A percentile compares a stretch with the other conserved stretches of the same genome.
These are phyloP conservation scores for Nebria brevicollis DNA, from an alignment of 2,888 invertebrate genomes.

Conservation along the genomic window DNA sequence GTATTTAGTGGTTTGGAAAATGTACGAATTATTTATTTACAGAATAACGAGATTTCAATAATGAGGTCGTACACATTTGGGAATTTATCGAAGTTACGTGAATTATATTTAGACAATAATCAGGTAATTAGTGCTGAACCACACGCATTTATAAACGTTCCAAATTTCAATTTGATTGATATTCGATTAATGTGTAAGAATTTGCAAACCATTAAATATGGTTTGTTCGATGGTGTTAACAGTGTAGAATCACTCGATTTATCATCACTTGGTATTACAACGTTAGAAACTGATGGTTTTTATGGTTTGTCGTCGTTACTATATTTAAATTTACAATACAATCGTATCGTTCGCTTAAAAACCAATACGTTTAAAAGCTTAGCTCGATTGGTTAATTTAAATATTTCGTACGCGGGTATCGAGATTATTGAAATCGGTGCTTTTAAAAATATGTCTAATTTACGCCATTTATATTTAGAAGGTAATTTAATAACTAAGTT, in stretches of 20 bases:
- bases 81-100: neutral
- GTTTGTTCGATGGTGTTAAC: conserved; percentile 15
- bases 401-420: conserved; percentile 10
- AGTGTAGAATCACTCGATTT: conserved; percentile 1
- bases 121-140: conserved; percentile 18
- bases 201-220: conserved; percentile 3
- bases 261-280: neutral
- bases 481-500: conserved; percentile 6
- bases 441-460: conserved; percentile 8
- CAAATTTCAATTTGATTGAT: conserved; percentile 2
- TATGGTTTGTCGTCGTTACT: neutral
- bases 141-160: conserved; percentile 25
- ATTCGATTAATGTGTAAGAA: conserved; percentile 2
- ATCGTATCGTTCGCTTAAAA: neutral
- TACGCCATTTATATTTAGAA: conserved; percentile 17
- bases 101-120: conserved; percentile 27
- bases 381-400: neutral
- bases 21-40: too few relatives aligned
- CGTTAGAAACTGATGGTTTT: conserved; percentile 17
- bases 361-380: conserved; percentile 2
- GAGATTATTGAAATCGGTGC: conserved; percentile 4
- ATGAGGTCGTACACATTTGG: conserved; percentile 22
- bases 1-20: too few relatives aligned
- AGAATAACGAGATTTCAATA: conserved; percentile 1
- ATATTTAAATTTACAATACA: conserved; percentile 9